phyloP scores from a whole-genome alignment of 1,140 invertebrate species.

The Drosophila quadrilineata region DNA sequence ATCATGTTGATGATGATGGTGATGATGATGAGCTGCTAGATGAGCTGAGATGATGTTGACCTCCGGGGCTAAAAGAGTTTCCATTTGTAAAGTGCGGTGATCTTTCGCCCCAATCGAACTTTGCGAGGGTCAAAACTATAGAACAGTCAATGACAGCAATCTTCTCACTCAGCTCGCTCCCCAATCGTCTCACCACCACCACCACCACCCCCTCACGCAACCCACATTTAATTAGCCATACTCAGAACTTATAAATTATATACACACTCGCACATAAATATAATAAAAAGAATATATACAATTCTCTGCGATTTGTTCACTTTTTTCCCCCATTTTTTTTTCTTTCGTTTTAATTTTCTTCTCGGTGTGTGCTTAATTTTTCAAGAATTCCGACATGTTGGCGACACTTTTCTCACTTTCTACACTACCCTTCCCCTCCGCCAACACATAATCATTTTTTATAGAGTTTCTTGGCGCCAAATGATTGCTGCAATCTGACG shows the following conservation, averaged over 20 bases:
- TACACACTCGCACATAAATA: not conserved
- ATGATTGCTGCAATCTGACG: constrained; percentile 56
- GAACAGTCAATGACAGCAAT: constrained; percentile 68
- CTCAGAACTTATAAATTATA: constrained; percentile 72
- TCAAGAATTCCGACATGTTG: constrained; percentile 60
- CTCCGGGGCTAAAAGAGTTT: constrained; percentile 27
- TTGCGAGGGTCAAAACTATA: constrained; percentile 76
- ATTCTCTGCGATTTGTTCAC: constrained; percentile 41
- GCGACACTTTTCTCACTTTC: constrained; percentile 62
- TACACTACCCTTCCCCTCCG: constrained; percentile 34
- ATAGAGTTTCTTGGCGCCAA: constrained; percentile 69
- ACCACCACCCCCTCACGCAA: constrained; percentile 1
- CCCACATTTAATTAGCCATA: constrained; percentile 62
- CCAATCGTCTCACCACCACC: not conserved
- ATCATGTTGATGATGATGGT: too few relatives aligned
- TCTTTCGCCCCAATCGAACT: constrained; percentile 69
- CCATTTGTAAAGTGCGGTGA: constrained; percentile 65
- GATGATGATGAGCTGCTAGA: not conserved
- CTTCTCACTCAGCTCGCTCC: constrained; percentile 3
- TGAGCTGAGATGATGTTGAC: constrained; percentile 15
- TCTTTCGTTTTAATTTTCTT: constrained; percentile 27
- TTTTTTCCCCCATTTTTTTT: too few relatives aligned
- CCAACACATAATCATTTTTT: constrained; percentile 19
- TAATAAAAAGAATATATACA: constrained; percentile 26
- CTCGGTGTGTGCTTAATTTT: constrained; percentile 33